These are phyloP conservation scores for Electrona antarctica DNA, from an alignment of 2,113 vertebrate genomes.

Conservation along the genomic window DNA sequence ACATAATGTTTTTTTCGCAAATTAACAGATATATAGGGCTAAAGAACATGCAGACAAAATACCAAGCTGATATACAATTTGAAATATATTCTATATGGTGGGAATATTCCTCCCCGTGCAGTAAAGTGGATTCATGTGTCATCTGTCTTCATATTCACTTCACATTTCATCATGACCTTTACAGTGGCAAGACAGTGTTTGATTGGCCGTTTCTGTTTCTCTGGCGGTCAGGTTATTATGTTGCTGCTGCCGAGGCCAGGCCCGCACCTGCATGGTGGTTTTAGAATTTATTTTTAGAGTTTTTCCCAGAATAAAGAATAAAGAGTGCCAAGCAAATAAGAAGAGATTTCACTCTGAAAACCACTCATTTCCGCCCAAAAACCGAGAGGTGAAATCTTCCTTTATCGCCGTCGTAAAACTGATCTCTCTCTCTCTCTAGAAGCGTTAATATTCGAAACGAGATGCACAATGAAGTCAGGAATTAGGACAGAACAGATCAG, in stretches of 20 bases:
- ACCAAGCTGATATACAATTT: conserved; percentile 43
- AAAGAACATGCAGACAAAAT: conserved; percentile 28
- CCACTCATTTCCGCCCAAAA: no score
- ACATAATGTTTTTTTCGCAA: conserved; percentile 33
- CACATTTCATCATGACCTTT: conserved; percentile 77
- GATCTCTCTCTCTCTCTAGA: no score
- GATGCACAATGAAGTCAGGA: no score
- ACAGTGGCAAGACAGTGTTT: conserved; percentile 63
- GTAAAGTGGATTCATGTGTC: conserved; percentile 53
- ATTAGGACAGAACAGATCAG: no score
- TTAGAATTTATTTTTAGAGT: conserved; percentile 28
- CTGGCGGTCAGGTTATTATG: conserved; percentile 60
- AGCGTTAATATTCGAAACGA: no score
- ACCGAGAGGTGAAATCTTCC: no score
- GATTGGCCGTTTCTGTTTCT: conserved; percentile 65
- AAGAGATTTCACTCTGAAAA: no score
- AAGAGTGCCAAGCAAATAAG: no score
- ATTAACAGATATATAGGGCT: no score
- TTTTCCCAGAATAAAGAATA: no score
- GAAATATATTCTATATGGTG: conserved; percentile 55
- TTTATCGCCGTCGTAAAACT: no score
- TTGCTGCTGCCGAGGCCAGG: conserved; percentile 49
- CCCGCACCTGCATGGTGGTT: conserved; percentile 28
- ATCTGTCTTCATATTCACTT: conserved; percentile 76
- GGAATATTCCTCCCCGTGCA: conserved; percentile 27